phyloP scores from a whole-genome alignment of 2,797 vertebrate species.

The Lacerta agilis region DNA sequence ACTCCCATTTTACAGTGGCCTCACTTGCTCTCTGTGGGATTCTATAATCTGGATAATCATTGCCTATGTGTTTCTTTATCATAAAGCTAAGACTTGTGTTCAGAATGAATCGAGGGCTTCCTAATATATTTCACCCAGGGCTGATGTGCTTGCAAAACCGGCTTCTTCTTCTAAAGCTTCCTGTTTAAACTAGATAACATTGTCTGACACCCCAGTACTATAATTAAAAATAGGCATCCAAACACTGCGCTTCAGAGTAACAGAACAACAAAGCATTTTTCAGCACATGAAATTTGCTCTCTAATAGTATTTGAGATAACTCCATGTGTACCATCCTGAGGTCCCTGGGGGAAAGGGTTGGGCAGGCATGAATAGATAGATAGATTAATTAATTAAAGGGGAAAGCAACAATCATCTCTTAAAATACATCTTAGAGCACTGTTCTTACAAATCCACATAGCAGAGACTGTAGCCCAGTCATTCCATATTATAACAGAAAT shows the following conservation, averaged over 20 bases:
- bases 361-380: neutral
- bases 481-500: accelerated
- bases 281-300: neutral
- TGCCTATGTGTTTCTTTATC: neutral
- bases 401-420: neutral
- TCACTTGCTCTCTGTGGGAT: neutral
- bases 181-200: neutral
- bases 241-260: neutral
- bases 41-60: neutral
- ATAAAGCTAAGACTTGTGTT: neutral
- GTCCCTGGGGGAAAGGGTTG: neutral
- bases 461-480: neutral
- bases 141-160: neutral
- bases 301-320: neutral
- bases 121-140: neutral
- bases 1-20: no score
- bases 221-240: constrained; percentile 12
- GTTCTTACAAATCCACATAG: neutral
- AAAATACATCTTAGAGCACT: neutral
- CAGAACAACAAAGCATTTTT: neutral
- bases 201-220: constrained; percentile 16
- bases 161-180: neutral
- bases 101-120: neutral
- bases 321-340: neutral
- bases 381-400: neutral